A percentile compares a stretch with the other conserved stretches of the same genome.
Evolutionary conservation across 2,888 invertebrate species (phyloP).

Genomic region (Cacoxenus indagator): DNA sequence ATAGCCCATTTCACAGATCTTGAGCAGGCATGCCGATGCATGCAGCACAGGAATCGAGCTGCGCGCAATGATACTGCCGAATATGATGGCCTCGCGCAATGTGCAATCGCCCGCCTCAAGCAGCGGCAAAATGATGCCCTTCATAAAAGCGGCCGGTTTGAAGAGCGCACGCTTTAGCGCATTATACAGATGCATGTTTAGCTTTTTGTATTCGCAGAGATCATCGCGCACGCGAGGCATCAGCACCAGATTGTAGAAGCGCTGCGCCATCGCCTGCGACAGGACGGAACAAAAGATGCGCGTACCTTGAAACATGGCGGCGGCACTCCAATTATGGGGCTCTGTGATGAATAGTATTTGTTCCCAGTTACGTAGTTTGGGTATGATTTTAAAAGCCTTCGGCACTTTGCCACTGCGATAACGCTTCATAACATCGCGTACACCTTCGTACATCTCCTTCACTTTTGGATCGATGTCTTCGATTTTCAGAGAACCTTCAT

Average conservation of each 20-base stretch:
- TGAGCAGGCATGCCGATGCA: constrained; percentile 93
- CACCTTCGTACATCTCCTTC: constrained; percentile 90
- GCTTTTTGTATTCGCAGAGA: constrained; percentile 91
- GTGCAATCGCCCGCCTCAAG: constrained; percentile 93
- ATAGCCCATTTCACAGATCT: constrained; percentile 98
- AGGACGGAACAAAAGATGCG: constrained; percentile 97
- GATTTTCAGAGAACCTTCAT: constrained; percentile 78
- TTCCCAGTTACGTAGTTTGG: constrained; percentile 94
- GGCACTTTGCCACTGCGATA: constrained; percentile 97
- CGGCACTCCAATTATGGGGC: constrained; percentile 97
- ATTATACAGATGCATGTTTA: constrained; percentile 97
- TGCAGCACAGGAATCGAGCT: constrained; percentile 95
- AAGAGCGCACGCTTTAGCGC: constrained; percentile 93
- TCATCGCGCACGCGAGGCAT: constrained; percentile 95
- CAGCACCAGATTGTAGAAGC: constrained; percentile 93
- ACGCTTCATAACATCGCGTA: constrained; percentile 86
- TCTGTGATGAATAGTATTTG: constrained; percentile 88
- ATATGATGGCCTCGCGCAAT: constrained; percentile 93
- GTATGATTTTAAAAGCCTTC: constrained; percentile 97
- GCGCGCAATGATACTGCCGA: constrained; percentile 91
- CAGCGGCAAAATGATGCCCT: constrained; percentile 83
- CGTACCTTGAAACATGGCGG: constrained; percentile 90
- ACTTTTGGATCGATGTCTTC: constrained; percentile 88
- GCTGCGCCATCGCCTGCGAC: constrained; percentile 95
- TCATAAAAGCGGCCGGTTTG: constrained; percentile 99